These are phyloP conservation scores for Ctenodactylus gundi DNA, from an alignment of 2,113 vertebrate species.

Conservation along the genomic window DNA sequence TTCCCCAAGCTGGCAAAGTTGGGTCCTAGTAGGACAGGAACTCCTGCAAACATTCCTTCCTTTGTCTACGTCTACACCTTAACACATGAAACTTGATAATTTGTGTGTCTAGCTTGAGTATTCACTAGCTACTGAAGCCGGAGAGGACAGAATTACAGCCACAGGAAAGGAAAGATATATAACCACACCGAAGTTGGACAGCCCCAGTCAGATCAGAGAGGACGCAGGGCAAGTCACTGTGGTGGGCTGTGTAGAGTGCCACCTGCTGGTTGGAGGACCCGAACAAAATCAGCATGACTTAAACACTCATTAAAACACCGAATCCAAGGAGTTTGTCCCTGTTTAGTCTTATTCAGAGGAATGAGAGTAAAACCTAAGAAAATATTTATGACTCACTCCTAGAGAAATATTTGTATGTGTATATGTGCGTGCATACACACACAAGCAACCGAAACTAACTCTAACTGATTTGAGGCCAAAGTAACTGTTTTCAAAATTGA, in stretches of 20 bases:
- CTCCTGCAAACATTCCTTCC: background rate
- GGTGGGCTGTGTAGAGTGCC: background rate
- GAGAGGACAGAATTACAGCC: background rate
- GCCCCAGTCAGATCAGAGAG: background rate
- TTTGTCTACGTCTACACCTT: background rate
- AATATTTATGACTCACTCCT: background rate
- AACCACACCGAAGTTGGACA: background rate
- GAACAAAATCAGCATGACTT: background rate
- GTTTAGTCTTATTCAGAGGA: background rate
- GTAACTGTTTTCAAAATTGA: background rate
- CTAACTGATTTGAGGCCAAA: background rate
- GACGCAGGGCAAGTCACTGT: background rate
- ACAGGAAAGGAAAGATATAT: background rate
- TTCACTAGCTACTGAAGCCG: background rate
- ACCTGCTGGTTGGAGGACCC: background rate
- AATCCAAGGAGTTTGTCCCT: background rate
- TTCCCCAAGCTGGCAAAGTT: background rate
- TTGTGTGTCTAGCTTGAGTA: background rate
- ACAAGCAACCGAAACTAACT: background rate
- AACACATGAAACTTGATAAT: background rate
- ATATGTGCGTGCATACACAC: too few relatives aligned
- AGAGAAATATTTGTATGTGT: too few relatives aligned
- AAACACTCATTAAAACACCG: background rate
- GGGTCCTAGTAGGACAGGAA: too few relatives aligned
- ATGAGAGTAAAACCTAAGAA: background rate